phyloP scores from a whole-genome alignment of 37 sponge, comb jelly and placozoan species.

The Corticium candelabrum region DNA sequence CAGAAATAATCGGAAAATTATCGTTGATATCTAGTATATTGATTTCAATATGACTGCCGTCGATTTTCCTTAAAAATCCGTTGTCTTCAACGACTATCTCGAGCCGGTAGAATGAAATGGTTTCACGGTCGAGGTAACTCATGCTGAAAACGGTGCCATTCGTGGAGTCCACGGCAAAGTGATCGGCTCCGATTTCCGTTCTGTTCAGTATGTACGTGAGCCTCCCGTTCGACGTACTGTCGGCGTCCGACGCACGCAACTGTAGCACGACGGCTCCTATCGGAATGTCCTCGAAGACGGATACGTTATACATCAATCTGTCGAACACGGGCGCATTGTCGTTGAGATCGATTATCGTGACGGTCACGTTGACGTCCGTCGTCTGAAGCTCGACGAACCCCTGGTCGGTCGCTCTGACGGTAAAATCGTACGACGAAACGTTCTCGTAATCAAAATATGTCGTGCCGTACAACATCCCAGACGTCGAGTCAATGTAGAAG shows the following conservation, averaged over 20 bases:
- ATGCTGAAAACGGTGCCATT: background rate
- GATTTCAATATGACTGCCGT: background rate
- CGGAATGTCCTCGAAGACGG: background rate
- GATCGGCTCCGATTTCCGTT: background rate
- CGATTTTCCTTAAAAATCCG: background rate
- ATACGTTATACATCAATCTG: background rate
- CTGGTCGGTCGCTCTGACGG: background rate
- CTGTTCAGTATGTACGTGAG: background rate
- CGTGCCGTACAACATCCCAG: background rate
- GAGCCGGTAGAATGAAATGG: background rate
- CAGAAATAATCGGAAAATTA: background rate
- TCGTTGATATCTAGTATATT: background rate
- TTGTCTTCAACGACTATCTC: background rate
- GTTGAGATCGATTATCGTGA: background rate
- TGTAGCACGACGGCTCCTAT: background rate
- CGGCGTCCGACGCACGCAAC: background rate
- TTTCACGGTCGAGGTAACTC: background rate
- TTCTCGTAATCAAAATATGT: background rate
- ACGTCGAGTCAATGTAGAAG: background rate
- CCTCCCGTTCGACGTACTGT: background rate
- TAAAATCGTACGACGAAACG: background rate
- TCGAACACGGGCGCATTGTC: slow-evolving; percentile 8
- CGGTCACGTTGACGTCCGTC: background rate
- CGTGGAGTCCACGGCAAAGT: slow-evolving; percentile 2
- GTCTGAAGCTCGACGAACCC: background rate